Percentiles rank a stretch among this genome's conserved stretches.
Evolutionary conservation across 2,113 vertebrate species (phyloP).

Genomic region (Hyperoodon ampullatus): DNA sequence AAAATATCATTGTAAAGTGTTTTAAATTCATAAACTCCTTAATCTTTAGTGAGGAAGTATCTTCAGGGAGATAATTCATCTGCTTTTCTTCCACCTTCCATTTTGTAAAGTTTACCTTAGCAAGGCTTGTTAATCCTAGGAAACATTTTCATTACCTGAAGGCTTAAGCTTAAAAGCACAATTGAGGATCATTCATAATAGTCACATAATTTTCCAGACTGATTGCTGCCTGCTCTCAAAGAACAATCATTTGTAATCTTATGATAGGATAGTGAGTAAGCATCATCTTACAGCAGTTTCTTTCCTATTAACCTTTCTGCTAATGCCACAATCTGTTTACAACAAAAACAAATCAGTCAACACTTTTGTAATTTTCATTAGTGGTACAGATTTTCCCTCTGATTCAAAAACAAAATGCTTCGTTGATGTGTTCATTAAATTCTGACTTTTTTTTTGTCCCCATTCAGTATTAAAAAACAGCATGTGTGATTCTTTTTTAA

Average conservation of each 20-base stretch:
- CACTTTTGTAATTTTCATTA: slow-evolving; percentile 34
- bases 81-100: not conserved
- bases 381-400: not conserved
- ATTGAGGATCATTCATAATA: slow-evolving; percentile 16
- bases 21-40: not conserved
- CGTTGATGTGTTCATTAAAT: slow-evolving; percentile 27
- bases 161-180: slow-evolving; percentile 36
- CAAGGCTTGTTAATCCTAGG: not conserved
- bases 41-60: not conserved
- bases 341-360: slow-evolving; percentile 25
- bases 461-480: not conserved
- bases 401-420: slow-evolving; percentile 33
- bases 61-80: not conserved
- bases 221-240: slow-evolving; percentile 50
- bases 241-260: not conserved
- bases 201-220: slow-evolving; percentile 8
- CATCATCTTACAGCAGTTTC: not conserved
- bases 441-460: not conserved
- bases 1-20: not conserved
- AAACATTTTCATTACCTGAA: slow-evolving; percentile 25
- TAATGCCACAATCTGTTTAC: not conserved
- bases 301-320: slow-evolving; percentile 32
- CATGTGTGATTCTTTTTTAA: not conserved
- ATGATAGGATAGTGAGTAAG: not conserved
- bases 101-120: slow-evolving; percentile 2